These are phyloP conservation scores for Neodiprion lecontei DNA, from an alignment of 1,140 invertebrate genomes.

Conservation along the genomic window DNA sequence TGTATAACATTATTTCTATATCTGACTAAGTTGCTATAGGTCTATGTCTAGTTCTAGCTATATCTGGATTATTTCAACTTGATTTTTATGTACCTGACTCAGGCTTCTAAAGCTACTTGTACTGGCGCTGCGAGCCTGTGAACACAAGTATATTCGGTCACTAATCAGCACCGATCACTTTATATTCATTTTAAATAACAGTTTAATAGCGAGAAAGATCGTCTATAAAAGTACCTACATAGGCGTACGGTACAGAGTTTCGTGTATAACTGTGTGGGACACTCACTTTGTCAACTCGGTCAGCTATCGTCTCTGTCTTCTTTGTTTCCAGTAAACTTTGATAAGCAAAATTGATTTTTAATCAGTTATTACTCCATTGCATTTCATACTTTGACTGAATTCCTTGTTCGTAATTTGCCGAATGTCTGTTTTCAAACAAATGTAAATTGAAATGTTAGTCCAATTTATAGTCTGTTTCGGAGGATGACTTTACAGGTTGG, in stretches of 20 bases:
- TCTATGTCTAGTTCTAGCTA: constrained; percentile 38
- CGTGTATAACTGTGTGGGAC: background rate
- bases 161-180: constrained; percentile 47
- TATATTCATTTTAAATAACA: no score
- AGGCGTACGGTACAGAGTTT: background rate
- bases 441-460: no score
- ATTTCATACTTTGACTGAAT: no score
- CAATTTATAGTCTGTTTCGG: no score
- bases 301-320: no score
- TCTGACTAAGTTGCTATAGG: constrained; percentile 35
- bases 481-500: no score
- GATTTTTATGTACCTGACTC: constrained; percentile 75
- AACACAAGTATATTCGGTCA: constrained; percentile 64
- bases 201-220: no score
- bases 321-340: background rate
- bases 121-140: constrained; percentile 82
- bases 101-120: constrained; percentile 87
- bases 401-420: no score
- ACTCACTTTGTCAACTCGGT: background rate
- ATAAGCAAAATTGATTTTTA: background rate
- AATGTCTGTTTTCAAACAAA: no score
- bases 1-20: background rate
- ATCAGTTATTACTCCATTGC: no score
- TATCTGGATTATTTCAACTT: constrained; percentile 53
- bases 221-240: background rate